Evolutionary conservation across 2,113 vertebrate species (phyloP), one percentile per base, ranked within the genome.

Genomic region (Dascyllus trimaculatus): DNA sequence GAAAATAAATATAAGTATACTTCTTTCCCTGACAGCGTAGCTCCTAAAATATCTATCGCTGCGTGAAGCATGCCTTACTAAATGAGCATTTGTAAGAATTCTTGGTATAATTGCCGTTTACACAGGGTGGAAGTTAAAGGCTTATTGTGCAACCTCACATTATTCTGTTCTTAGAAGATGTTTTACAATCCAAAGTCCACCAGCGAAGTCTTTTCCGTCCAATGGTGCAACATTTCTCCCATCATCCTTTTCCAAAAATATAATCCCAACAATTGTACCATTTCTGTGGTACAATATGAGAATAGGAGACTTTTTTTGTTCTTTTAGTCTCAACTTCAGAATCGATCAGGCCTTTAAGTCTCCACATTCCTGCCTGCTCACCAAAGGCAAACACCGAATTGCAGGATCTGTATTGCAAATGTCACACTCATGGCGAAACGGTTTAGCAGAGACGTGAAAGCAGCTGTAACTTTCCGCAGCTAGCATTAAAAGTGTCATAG

Each of bases 91-190:
- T 62, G 9, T n/a, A 70, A 21, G 22, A 70, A 57, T 70, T 63
- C 5, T 29, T 54, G 38, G 58, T 25, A 63, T 51, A n/a, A 74
- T n/a, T 11, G 22, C 75, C 21, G 59, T 60, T 73, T 51, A 63
- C 71, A 67, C 56, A 71, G 59, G 56, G 52, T 65, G 61, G n/a
- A 71, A 78, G 75, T 59, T 67, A 65, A 80, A 82, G 64, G 65
- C 59, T 85, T 86, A 91, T 86, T 83, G 52, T 48, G 46, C 61
- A 38, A 45, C 63, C 75, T 85, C 45, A 60, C 78, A 51, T 86
- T 81, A 26, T 40, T 49, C 62, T 83, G 67, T 52, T 62, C 51
- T 75, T 43, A 73, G 63, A 67, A 67, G 53, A 11, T 19, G 57
- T 71, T 88, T 75, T 77, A 60, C 26, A 29, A 29, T 29, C 5